Percentiles rank a stretch among this genome's conserved stretches.
phyloP scores from a whole-genome alignment of 2,797 vertebrate genomes.

The Mastacembelus armatus region DNA sequence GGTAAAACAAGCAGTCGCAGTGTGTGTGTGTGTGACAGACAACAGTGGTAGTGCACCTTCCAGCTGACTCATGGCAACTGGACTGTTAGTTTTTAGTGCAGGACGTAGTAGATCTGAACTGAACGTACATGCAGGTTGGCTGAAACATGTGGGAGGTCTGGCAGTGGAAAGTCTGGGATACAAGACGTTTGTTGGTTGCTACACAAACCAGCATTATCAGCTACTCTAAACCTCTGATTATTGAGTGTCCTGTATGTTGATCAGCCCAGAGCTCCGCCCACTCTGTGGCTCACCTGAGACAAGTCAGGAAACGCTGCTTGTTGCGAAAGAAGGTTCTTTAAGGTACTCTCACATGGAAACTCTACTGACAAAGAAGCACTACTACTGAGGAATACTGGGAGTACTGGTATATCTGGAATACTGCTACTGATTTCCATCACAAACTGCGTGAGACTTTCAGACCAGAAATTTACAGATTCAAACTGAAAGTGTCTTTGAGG shows the following conservation, averaged over 20 bases:
- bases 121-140: too few species aligned
- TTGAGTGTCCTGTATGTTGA: neutral
- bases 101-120: too few species aligned
- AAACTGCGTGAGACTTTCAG: fast-evolving
- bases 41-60: neutral
- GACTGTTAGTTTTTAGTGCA: too few species aligned
- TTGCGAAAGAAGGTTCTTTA: neutral
- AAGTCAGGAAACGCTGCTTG: slow-evolving; percentile 9
- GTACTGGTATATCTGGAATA: neutral
- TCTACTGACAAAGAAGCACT: too few species aligned
- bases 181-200: neutral
- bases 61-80: too few species aligned
- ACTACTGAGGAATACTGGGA: neutral
- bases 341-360: neutral
- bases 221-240: neutral
- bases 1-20: neutral
- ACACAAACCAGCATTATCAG: neutral
- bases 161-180: too few species aligned
- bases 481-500: neutral
- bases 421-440: neutral
- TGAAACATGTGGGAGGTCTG: too few species aligned
- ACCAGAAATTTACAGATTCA: neutral
- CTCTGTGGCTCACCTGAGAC: slow-evolving; percentile 6
- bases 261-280: slow-evolving; percentile 17
- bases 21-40: neutral